A percentile compares a stretch with the other conserved stretches of the same genome.
phyloP scores from a whole-genome alignment of 2,113 vertebrate genomes.

The Eupsittula cactorum region DNA sequence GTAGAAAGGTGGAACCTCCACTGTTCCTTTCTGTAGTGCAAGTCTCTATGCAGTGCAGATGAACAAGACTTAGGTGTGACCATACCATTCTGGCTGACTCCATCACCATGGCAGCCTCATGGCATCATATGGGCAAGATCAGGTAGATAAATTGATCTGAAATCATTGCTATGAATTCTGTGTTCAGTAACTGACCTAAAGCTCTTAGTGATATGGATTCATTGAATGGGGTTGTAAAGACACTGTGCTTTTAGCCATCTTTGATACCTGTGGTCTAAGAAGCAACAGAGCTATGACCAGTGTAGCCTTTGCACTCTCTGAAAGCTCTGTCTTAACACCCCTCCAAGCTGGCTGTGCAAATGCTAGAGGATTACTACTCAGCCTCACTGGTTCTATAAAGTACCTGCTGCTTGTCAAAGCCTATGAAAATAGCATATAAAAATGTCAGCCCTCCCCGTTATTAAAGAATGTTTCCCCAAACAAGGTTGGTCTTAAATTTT shows the following conservation, averaged over 20 bases:
- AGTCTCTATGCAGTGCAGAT: too few species aligned
- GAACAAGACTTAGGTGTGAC: background rate
- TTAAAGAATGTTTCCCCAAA: background rate
- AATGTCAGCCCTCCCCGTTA: background rate
- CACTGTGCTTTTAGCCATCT: accelerated
- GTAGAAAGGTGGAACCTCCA: background rate
- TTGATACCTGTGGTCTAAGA: background rate
- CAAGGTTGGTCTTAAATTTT: background rate
- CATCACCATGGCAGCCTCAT: background rate
- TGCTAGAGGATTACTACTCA: background rate
- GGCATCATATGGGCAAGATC: background rate
- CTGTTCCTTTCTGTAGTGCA: background rate
- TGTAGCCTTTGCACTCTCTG: background rate
- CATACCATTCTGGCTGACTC: background rate
- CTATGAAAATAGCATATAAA: slow-evolving; percentile 4
- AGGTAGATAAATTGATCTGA: background rate
- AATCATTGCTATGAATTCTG: background rate
- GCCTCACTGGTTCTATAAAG: background rate
- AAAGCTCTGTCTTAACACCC: background rate
- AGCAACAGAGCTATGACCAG: background rate
- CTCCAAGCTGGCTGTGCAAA: background rate
- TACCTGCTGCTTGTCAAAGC: background rate
- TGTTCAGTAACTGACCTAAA: background rate
- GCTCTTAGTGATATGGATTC: background rate
- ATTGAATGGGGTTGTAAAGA: background rate